These are phyloP conservation scores for Phylloscopus collybita DNA, from an alignment of 2,797 vertebrate genomes.

Conservation along the genomic window DNA sequence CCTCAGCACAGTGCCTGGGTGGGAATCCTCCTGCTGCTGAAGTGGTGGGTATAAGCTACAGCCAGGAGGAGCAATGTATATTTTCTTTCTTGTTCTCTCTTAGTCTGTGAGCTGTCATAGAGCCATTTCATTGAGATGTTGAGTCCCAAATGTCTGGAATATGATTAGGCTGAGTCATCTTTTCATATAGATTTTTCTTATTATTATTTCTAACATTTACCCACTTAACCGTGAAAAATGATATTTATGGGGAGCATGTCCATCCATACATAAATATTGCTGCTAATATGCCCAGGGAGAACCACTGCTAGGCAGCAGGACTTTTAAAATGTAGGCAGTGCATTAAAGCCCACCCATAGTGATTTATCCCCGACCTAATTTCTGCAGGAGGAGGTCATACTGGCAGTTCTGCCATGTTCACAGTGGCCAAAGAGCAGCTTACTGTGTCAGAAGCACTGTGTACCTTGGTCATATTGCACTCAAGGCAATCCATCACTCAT, in stretches of 20 bases:
- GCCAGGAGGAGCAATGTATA: rapidly evolving
- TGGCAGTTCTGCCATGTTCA: background rate
- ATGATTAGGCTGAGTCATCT: background rate
- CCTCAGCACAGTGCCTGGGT: rapidly evolving
- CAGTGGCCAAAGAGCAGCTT: background rate
- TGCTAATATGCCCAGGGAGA: background rate
- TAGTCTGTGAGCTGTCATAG: background rate
- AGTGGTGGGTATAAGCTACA: background rate
- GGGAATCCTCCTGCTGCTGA: background rate
- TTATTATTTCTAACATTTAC: conserved; percentile 10
- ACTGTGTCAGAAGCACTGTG: background rate
- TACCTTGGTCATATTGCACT: background rate
- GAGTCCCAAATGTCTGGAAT: background rate
- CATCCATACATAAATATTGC: background rate
- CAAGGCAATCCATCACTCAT: background rate
- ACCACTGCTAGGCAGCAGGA: background rate
- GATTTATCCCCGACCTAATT: background rate
- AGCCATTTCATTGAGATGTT: background rate
- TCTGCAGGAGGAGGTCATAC: background rate
- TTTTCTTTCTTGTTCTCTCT: background rate
- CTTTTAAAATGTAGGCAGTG: background rate
- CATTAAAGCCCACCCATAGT: background rate
- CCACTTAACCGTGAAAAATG: background rate
- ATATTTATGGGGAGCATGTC: conserved; percentile 1
- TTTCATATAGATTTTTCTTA: background rate